Conservation (phyloP, 2,113 vertebrate species). For the Diphyllodes magnificus region DNA sequence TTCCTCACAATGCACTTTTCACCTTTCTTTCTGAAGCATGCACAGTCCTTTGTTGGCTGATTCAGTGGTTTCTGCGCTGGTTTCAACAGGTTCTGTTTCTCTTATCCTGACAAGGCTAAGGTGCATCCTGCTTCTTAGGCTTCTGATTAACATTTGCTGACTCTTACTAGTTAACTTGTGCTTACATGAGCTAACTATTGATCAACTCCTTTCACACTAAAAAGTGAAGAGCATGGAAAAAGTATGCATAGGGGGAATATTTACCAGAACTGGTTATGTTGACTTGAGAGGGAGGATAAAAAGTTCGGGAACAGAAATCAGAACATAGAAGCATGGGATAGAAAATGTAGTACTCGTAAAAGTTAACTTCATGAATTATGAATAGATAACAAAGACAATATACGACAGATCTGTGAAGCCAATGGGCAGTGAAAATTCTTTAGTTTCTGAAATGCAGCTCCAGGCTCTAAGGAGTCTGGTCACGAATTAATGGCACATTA, state of each 20-base stretch:
- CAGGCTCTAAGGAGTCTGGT: background rate
- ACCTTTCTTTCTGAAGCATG: too few relatives aligned
- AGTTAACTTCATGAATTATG: background rate
- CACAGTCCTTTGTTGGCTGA: too few relatives aligned
- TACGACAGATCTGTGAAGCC: background rate
- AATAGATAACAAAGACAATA: background rate
- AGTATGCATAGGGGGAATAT: background rate
- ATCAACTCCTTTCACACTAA: background rate
- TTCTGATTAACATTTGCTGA: too few relatives aligned
- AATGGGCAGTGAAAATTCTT: background rate
- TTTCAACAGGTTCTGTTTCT: too few relatives aligned
- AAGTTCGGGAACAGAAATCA: background rate
- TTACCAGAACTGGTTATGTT: background rate
- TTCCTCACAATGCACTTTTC: too few relatives aligned
- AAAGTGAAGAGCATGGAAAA: background rate
- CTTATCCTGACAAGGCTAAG: too few relatives aligned
- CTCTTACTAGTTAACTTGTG: too few relatives aligned
- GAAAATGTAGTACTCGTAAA: background rate
- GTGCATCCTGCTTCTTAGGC: too few relatives aligned
- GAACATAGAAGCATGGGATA: background rate
- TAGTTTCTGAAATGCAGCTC: background rate
- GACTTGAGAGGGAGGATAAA: background rate
- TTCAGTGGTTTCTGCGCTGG: too few relatives aligned
- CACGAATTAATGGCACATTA: background rate
- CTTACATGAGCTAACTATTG: too few relatives aligned